Conservation (phyloP, 2,797 vertebrate species). For the Onychomys arenicola region DNA sequence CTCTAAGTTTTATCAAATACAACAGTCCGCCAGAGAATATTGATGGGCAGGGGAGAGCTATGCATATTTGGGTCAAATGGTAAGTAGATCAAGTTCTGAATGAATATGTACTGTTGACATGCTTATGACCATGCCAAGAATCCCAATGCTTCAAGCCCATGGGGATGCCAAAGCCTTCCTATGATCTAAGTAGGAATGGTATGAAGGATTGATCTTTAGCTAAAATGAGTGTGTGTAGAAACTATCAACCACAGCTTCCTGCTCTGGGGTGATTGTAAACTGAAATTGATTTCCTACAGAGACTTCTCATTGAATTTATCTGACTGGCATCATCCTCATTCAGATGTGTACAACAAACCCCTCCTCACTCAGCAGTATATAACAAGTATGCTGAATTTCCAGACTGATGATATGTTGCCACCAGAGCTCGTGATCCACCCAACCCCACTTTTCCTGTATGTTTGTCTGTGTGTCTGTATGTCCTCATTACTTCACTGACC, state of each 20-base stretch:
- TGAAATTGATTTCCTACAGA: neutral
- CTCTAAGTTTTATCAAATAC: neutral
- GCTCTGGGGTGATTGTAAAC: neutral
- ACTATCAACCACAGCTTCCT: neutral
- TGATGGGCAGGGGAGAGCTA: neutral
- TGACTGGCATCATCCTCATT: neutral
- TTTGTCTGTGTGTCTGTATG: neutral
- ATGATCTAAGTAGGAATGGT: neutral
- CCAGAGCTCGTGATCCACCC: neutral
- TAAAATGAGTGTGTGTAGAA: neutral
- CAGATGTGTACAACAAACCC: neutral
- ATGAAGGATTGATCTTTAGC: neutral
- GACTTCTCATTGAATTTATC: neutral
- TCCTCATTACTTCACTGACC: neutral
- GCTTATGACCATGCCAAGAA: neutral
- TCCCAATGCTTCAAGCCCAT: neutral
- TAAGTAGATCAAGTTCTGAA: neutral
- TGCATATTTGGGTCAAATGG: rapidly evolving
- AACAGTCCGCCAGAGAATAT: neutral
- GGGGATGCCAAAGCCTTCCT: neutral
- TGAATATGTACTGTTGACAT: neutral
- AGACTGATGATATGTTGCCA: neutral
- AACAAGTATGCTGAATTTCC: neutral
- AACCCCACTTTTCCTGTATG: neutral
- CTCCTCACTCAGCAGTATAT: neutral